A percentile compares a stretch with the other conserved stretches of the same genome.
These are phyloP conservation scores for Sebastes cheni DNA, from an alignment of 2,797 vertebrate genomes.

Conservation along the genomic window DNA sequence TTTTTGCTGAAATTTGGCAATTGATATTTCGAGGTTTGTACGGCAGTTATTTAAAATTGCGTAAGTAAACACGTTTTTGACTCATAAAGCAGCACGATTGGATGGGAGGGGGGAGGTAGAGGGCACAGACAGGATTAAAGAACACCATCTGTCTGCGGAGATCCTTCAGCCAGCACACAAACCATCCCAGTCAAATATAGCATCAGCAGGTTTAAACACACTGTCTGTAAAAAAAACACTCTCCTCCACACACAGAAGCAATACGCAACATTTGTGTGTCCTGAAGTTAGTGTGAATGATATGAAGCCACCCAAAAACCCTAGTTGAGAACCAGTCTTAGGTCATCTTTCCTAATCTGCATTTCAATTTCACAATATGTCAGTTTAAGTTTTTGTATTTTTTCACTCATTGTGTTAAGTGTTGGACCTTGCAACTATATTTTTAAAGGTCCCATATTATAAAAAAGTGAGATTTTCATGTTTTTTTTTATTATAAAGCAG, in stretches of 20 bases:
- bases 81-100: conserved; percentile 5
- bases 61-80: conserved; percentile 2
- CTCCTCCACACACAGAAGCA: neutral
- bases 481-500: too few relatives aligned
- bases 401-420: neutral
- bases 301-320: neutral
- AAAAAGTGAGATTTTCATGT: too few relatives aligned
- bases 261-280: too few relatives aligned
- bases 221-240: neutral
- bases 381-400: neutral
- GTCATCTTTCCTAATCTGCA: neutral
- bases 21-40: neutral
- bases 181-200: conserved; percentile 37
- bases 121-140: conserved; percentile 77
- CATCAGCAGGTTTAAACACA: conserved; percentile 4
- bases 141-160: conserved; percentile 73
- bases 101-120: conserved; percentile 8
- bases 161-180: conserved; percentile 45
- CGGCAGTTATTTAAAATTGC: conserved; percentile 3
- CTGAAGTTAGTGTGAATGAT: neutral
- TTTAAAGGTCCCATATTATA: neutral
- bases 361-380: neutral
- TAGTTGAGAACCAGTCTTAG: neutral
- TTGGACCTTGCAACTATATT: neutral
- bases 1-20: neutral